A percentile compares a stretch with the other conserved stretches of the same genome.
phyloP scores from a whole-genome alignment of 2,113 vertebrate genomes.

The Charadrius vociferus region DNA sequence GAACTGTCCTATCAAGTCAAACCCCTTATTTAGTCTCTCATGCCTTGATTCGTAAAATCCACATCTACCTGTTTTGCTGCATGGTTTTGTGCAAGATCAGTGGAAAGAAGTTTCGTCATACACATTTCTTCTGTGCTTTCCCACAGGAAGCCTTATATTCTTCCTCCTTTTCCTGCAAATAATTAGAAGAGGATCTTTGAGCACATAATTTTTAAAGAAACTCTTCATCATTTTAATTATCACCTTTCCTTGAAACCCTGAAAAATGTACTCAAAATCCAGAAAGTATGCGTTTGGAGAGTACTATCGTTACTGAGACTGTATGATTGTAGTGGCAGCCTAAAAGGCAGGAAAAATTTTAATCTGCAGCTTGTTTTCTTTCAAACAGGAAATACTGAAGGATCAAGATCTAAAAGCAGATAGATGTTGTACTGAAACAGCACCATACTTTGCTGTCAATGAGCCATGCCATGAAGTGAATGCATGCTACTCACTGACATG shows the following conservation, averaged over 20 bases:
- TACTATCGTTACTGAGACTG: background rate
- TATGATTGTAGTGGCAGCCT: background rate
- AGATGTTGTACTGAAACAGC: slow-evolving; percentile 64
- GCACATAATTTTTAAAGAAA: background rate
- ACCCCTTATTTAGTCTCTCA: background rate
- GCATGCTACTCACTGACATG: slow-evolving; percentile 24
- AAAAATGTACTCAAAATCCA: slow-evolving; percentile 30
- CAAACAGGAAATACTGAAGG: slow-evolving; percentile 56
- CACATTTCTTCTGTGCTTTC: background rate
- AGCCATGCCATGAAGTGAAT: slow-evolving; percentile 53
- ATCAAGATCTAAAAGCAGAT: slow-evolving; percentile 60
- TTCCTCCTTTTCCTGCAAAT: background rate
- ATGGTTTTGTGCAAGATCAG: background rate
- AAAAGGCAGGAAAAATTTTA: slow-evolving; percentile 27
- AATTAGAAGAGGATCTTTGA: background rate
- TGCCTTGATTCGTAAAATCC: background rate
- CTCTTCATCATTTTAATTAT: background rate
- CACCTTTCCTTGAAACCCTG: slow-evolving; percentile 25
- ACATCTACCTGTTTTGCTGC: background rate
- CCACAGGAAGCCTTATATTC: background rate
- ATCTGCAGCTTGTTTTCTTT: slow-evolving; percentile 56
- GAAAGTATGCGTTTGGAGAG: background rate
- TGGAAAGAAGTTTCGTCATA: background rate
- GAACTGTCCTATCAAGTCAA: background rate
- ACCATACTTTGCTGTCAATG: slow-evolving; percentile 50